Percentiles rank a stretch among this genome's conserved stretches.
These are phyloP conservation scores for Leptosomus discolor DNA, from an alignment of 2,113 vertebrate genomes.

Conservation along the genomic window DNA sequence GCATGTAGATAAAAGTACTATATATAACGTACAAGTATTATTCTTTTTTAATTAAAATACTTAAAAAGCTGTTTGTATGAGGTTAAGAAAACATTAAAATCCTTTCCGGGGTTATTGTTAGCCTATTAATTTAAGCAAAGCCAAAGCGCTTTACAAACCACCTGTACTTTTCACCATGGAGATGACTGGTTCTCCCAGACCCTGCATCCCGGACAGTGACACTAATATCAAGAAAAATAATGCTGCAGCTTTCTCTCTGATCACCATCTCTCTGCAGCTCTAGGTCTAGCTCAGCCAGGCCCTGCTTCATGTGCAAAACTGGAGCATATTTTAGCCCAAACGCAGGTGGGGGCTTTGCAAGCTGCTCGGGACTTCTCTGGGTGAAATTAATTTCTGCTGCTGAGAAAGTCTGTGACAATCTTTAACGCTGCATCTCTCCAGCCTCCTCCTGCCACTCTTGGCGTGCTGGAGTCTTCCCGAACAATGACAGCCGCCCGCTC, in stretches of 20 bases:
- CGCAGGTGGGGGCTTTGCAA: neutral
- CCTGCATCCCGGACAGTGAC: neutral
- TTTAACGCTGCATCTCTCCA: neutral
- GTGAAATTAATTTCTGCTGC: neutral
- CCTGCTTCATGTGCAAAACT: neutral
- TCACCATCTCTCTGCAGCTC: neutral
- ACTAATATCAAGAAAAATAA: neutral
- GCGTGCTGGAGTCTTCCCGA: neutral
- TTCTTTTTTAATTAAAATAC: constrained; percentile 46
- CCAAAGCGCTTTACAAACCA: constrained; percentile 25
- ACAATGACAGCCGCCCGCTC: neutral
- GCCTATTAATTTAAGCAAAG: constrained; percentile 29
- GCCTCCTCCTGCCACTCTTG: neutral
- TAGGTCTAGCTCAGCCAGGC: neutral
- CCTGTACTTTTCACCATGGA: neutral
- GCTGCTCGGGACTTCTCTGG: neutral
- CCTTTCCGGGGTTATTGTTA: constrained; percentile 33
- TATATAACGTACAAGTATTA: neutral
- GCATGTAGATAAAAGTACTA: neutral
- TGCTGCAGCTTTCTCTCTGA: neutral
- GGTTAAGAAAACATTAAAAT: constrained; percentile 40
- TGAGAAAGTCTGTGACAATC: neutral
- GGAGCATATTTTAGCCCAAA: neutral
- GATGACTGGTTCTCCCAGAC: neutral
- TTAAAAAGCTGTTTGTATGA: constrained; percentile 17